Percentiles rank a stretch among this genome's conserved stretches.
Evolutionary conservation across 2,113 vertebrate species (phyloP).

Genomic region (Catharus fuscescens): DNA sequence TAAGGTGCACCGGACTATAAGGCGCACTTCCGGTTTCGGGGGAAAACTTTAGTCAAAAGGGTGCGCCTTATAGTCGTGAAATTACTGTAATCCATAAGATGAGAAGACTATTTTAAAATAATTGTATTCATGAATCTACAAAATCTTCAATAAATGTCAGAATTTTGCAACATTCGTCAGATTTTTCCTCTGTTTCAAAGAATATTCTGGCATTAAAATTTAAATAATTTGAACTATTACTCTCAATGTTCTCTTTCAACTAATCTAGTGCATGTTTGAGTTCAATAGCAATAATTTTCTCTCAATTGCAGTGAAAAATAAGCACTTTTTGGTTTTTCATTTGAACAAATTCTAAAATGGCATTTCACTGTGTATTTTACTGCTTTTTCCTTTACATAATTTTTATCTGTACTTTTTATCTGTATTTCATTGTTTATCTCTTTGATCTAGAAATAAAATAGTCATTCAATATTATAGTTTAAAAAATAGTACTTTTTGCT

Average conservation of each 20-base stretch:
- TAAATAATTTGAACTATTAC: neutral
- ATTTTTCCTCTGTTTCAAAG: neutral
- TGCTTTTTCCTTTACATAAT: neutral
- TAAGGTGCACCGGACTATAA: no score
- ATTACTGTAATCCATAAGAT: neutral
- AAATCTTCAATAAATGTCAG: neutral
- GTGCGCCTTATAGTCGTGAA: no score
- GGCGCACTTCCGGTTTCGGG: no score
- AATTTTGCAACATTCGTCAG: neutral
- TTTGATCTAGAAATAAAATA: neutral
- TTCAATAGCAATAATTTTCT: neutral
- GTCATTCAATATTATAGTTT: neutral
- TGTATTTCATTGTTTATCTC: neutral
- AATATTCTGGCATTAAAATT: neutral
- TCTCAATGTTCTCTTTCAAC: neutral
- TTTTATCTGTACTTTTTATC: neutral
- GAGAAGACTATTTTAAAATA: neutral
- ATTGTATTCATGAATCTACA: neutral
- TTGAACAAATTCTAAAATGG: neutral
- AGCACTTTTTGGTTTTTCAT: neutral
- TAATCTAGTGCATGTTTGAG: neutral
- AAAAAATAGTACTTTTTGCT: neutral
- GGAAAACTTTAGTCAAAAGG: no score
- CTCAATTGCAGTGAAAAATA: neutral
- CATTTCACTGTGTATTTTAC: neutral